phyloP scores from a whole-genome alignment of 37 sponge, comb jelly and placozoan species.

The Spongia lamella region DNA sequence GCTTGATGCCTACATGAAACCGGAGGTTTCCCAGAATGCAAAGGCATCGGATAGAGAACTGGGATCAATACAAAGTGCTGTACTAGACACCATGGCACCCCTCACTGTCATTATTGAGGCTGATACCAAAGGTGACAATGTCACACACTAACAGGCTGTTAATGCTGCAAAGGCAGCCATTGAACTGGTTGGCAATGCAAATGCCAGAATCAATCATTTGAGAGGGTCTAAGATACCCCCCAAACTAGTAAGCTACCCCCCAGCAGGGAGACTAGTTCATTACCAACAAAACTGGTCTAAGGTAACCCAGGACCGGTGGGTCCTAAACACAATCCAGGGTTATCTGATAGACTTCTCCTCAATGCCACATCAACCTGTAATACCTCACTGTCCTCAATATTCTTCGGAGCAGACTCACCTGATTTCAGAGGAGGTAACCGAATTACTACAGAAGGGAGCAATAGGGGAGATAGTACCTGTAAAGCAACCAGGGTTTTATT shows the following conservation, averaged over 20 bases:
- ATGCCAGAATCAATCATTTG: conserved; percentile 2
- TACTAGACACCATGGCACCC: conserved; percentile 30
- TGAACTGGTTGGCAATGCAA: conserved; percentile 8
- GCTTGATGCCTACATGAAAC: conserved; percentile 10
- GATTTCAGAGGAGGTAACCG: conserved; percentile 14
- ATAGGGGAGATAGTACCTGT: background rate
- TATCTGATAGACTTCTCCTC: no score
- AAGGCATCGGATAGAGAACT: conserved; percentile 4
- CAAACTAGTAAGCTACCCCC: no score
- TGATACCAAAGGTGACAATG: background rate
- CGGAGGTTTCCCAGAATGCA: background rate
- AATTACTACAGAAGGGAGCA: conserved; percentile 27
- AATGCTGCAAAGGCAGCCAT: conserved; percentile 8
- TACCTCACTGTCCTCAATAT: no score
- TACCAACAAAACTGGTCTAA: no score
- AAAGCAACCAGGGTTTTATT: conserved; percentile 28
- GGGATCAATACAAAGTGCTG: background rate
- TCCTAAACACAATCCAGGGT: no score
- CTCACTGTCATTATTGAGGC: conserved; percentile 21
- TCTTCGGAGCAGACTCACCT: conserved; percentile 4
- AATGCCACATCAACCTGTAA: no score
- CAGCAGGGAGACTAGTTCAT: no score
- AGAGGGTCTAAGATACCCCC: background rate
- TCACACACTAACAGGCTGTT: background rate
- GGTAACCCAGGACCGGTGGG: no score